phyloP scores from a whole-genome alignment of 2,797 vertebrate species.

The Enteromius argenteus region DNA sequence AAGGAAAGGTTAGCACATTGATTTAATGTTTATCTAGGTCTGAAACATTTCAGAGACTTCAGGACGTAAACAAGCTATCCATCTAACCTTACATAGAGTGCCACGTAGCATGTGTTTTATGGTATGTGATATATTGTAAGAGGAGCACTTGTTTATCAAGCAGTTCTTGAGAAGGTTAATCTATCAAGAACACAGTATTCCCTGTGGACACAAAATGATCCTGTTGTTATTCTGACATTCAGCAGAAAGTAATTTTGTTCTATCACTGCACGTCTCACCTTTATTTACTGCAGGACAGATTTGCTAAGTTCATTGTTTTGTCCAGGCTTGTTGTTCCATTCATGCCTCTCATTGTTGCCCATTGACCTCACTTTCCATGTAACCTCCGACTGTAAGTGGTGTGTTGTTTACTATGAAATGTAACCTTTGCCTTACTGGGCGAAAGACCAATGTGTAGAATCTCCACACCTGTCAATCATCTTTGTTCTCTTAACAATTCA shows the following conservation, averaged over 20 bases:
- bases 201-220: neutral
- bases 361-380: conserved; percentile 47
- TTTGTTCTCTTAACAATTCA: conserved; percentile 1
- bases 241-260: neutral
- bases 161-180: conserved; percentile 14
- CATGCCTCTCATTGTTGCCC: conserved; percentile 16
- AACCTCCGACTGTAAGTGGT: conserved; percentile 27
- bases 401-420: conserved; percentile 56
- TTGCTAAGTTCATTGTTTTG: neutral
- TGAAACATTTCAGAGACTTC: neutral
- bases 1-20: neutral
- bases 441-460: conserved; percentile 38
- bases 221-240: neutral
- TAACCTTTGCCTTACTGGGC: conserved; percentile 65
- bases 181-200: neutral
- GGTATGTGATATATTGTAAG: conserved; percentile 23
- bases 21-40: conserved; percentile 30
- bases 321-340: conserved; percentile 31
- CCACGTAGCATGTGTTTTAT: neutral
- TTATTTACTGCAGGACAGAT: neutral
- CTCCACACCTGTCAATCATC: conserved; percentile 18
- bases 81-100: conserved; percentile 21
- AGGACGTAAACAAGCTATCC: conserved; percentile 57
- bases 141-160: conserved; percentile 37
- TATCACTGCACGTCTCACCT: neutral